phyloP scores from a whole-genome alignment of 2,888 invertebrate species.

The Sylvicola cinctus region DNA sequence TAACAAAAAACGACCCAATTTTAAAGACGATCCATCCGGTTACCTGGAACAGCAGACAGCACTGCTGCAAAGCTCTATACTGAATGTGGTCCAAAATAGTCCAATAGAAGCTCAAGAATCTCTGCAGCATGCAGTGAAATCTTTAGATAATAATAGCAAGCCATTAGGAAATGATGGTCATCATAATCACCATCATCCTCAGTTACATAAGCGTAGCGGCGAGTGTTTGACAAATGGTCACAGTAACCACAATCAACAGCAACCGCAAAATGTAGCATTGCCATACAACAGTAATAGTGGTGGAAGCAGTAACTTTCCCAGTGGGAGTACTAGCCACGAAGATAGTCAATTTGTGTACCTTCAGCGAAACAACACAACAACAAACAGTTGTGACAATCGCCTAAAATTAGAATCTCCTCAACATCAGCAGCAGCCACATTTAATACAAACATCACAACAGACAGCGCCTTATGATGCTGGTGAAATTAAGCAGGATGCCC shows the following conservation, averaged over 20 bases:
- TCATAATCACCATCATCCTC: neutral
- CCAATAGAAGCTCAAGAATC: constrained; percentile 4
- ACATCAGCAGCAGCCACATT: neutral
- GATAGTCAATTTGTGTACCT: no score
- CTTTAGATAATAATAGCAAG: neutral
- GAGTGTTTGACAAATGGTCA: no score
- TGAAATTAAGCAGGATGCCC: neutral
- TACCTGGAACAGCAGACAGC: constrained; percentile 82
- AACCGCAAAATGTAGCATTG: no score
- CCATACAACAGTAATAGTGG: no score
- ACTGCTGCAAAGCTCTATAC: constrained; percentile 62
- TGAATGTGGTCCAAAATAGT: constrained; percentile 24
- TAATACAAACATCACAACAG: neutral
- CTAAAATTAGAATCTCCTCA: neutral
- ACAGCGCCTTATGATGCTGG: neutral
- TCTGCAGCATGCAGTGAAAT: neutral
- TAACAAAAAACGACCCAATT: constrained; percentile 40
- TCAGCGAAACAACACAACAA: no score
- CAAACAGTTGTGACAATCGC: no score
- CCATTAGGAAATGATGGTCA: neutral
- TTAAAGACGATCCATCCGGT: constrained; percentile 80
- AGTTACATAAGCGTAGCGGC: no score
- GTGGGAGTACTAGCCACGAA: no score
- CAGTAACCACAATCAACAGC: constrained; percentile 3
- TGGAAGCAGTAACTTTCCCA: no score